phyloP scores from a whole-genome alignment of 1,140 invertebrate species.

The Cydia pomonella region DNA sequence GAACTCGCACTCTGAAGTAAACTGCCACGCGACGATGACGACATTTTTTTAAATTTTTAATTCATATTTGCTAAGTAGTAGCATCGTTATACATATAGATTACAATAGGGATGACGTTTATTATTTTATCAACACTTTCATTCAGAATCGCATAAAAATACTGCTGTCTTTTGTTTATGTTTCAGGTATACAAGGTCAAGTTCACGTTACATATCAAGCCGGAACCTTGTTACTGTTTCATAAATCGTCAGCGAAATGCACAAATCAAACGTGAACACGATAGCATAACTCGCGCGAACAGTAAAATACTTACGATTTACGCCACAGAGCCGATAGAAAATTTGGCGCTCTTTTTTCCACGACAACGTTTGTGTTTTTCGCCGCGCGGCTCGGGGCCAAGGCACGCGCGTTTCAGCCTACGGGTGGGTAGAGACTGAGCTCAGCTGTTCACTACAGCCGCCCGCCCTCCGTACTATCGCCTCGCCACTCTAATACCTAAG shows the following conservation, averaged over 20 bases:
- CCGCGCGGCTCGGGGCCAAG: neutral
- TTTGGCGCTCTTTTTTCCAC: conserved; percentile 30
- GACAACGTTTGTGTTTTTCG: conserved; percentile 27
- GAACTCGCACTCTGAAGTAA: conserved; percentile 19
- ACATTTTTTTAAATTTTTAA: neutral
- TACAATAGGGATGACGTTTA: neutral
- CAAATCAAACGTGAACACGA: neutral
- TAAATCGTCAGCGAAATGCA: neutral
- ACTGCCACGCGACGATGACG: neutral
- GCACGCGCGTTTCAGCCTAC: conserved; percentile 22
- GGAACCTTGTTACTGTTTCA: conserved; percentile 28
- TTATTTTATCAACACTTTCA: neutral
- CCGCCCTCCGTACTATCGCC: conserved; percentile 29
- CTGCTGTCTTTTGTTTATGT: conserved; percentile 25
- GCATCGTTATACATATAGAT: neutral
- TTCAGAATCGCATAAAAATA: neutral
- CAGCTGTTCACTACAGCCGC: conserved; percentile 32
- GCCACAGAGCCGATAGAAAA: conserved; percentile 14
- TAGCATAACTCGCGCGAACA: neutral
- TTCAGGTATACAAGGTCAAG: conserved; percentile 25
- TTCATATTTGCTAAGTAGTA: neutral
- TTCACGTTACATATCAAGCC: conserved; percentile 9
- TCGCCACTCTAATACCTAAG: neutral
- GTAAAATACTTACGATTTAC: neutral
- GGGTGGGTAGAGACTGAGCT: conserved; percentile 8